These are phyloP conservation scores for Cranoglanis bouderius DNA, from an alignment of 2,113 vertebrate genomes.

Conservation along the genomic window DNA sequence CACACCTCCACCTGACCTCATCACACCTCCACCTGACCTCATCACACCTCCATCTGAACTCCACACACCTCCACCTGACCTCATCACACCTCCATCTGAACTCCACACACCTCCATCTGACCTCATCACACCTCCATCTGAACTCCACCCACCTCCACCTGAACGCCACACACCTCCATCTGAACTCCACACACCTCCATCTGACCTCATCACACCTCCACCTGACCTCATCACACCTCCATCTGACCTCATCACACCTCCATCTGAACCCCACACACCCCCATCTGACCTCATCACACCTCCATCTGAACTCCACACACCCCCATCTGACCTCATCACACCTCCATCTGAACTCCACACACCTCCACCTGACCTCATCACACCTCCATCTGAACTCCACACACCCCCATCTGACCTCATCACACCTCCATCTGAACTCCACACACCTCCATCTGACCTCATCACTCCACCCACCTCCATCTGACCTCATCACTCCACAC, in stretches of 20 bases:
- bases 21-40: neutral
- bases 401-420: neutral
- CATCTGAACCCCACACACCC: too few species aligned
- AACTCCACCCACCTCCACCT: neutral
- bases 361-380: neutral
- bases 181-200: neutral
- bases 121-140: neutral
- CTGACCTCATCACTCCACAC: neutral
- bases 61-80: neutral
- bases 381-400: neutral
- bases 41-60: neutral
- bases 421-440: too few species aligned
- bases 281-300: too few species aligned
- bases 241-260: neutral
- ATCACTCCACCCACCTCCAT: neutral
- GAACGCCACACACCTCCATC: neutral
- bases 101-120: neutral
- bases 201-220: neutral
- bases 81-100: neutral
- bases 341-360: neutral
- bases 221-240: neutral
- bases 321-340: neutral
- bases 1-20: neutral
- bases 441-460: neutral
- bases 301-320: neutral